phyloP scores from a whole-genome alignment of 2,888 invertebrate genomes.

The Keiferia lycopersicella region DNA sequence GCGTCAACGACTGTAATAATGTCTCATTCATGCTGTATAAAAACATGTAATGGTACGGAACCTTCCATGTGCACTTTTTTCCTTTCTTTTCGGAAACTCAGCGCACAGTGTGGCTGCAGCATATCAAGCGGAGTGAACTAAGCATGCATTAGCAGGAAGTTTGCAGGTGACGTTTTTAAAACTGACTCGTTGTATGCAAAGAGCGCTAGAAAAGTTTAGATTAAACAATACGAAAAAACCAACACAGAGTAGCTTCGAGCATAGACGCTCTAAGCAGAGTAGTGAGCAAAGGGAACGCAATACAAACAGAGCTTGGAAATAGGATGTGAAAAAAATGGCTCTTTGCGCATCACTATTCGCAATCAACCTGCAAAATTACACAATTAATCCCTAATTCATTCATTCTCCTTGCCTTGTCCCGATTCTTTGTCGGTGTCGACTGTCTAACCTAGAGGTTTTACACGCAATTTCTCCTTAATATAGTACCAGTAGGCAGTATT shows the following conservation, averaged over 20 bases:
- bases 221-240: neutral
- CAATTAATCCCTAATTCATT: too few relatives aligned
- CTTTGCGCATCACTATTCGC: neutral
- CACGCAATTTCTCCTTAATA: too few relatives aligned
- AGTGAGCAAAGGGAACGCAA: neutral
- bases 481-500: too few relatives aligned
- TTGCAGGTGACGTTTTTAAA: constrained; percentile 14
- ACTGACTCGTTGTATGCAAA: neutral
- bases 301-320: neutral
- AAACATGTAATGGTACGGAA: too few relatives aligned
- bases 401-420: too few relatives aligned
- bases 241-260: neutral
- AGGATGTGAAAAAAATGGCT: neutral
- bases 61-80: neutral
- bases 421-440: too few relatives aligned
- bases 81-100: neutral
- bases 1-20: too few relatives aligned
- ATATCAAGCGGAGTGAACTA: constrained; percentile 3
- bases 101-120: neutral
- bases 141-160: neutral
- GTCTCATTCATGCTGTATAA: too few relatives aligned
- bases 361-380: too few relatives aligned
- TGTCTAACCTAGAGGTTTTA: too few relatives aligned
- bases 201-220: constrained; percentile 15
- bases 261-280: too few relatives aligned